Percentiles rank a stretch among this genome's conserved stretches.
Conservation (phyloP, 2,888 invertebrate genomes). For the Caenorhabditis sp. region DNA sequence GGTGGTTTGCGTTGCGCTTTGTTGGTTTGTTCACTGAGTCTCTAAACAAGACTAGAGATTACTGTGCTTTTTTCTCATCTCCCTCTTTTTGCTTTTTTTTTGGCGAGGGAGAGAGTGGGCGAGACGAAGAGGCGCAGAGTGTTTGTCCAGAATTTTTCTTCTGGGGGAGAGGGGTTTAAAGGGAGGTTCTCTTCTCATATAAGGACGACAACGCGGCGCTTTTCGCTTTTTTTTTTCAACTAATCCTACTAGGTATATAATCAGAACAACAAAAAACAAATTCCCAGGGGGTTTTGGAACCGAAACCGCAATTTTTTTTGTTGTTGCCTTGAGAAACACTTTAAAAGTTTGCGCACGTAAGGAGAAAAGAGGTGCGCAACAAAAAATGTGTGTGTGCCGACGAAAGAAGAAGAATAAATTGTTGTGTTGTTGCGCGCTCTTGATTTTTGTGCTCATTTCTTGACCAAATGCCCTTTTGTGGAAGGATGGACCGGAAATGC, state of each 20-base stretch:
- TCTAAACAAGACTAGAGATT: background rate
- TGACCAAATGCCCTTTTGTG: conserved; percentile 23
- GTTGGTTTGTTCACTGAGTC: background rate
- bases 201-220: too few relatives aligned
- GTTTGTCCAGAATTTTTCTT: background rate
- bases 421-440: conserved; percentile 10
- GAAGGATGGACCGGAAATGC: background rate
- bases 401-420: too few relatives aligned
- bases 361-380: background rate
- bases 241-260: background rate
- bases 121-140: background rate
- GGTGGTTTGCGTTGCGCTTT: background rate
- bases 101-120: background rate
- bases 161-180: background rate
- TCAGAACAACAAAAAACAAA: background rate
- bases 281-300: background rate
- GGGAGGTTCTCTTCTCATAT: background rate
- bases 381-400: background rate
- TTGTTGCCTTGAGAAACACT: background rate
- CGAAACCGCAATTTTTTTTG: background rate
- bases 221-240: background rate
- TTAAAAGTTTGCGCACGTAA: background rate
- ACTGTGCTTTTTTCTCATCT: conserved; percentile 1
- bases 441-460: conserved; percentile 36
- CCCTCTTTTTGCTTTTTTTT: background rate